These are phyloP conservation scores for Chauna torquata DNA, from an alignment of 2,113 vertebrate genomes.

Conservation along the genomic window DNA sequence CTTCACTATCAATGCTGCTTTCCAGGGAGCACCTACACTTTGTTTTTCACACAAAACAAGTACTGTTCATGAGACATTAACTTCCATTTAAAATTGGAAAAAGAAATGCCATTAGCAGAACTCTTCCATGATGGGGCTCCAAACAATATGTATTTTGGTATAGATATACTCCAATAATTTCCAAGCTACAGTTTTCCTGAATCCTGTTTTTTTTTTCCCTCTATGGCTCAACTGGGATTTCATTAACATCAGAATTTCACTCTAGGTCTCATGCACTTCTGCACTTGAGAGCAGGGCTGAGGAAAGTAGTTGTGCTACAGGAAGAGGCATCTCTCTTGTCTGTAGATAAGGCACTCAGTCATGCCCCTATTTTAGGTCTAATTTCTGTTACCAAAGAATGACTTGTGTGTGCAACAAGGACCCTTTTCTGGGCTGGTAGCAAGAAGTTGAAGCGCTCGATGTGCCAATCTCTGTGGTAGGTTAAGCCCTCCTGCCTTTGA, in stretches of 20 bases:
- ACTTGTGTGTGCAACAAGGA: not conserved
- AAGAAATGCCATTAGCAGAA: not conserved
- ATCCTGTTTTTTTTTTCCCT: not conserved
- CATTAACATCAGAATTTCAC: not conserved
- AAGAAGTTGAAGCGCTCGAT: not conserved
- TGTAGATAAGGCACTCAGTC: not conserved
- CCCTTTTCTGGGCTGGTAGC: not conserved
- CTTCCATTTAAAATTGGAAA: not conserved
- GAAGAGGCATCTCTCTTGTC: not conserved
- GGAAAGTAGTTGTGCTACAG: not conserved
- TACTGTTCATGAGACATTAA: not conserved
- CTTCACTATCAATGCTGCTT: not conserved
- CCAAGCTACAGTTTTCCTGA: not conserved
- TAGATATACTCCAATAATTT: not conserved
- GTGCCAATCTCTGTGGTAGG: not conserved
- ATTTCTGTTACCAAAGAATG: not conserved
- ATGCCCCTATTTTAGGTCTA: not conserved
- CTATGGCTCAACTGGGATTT: not conserved
- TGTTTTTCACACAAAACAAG: not conserved
- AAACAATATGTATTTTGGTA: not conserved
- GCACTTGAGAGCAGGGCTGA: not conserved
- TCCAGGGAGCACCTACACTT: not conserved
- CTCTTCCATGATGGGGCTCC: not conserved
- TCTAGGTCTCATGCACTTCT: not conserved
- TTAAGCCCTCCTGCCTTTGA: not conserved